Evolutionary conservation across 2,113 vertebrate species (phyloP), one percentile per base, ranked within the genome.

Genomic region (Saccopteryx bilineata): DNA sequence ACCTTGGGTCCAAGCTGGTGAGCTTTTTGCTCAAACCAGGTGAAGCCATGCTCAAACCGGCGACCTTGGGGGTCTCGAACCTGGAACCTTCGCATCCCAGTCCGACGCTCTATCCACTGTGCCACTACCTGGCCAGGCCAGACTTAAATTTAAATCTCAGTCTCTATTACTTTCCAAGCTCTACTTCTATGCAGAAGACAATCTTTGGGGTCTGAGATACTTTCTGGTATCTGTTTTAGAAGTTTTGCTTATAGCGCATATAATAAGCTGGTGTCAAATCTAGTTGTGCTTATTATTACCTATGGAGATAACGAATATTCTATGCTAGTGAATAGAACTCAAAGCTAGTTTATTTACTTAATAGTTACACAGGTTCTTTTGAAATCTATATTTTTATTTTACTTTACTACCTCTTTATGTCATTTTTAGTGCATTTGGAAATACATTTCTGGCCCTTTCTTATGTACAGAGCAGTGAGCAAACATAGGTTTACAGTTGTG

Each of bases 101-200:
- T 39, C 39, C 39, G 39, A 39, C 39, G 39, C 39, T 39, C 39
- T 39, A 39, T 39, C 39, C 39, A 39, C 39, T 39, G 39, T 3
- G 39, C 39, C 39, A 39, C 39, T 3, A 3, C 39, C 39, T 39
- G 39, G 39, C 39, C 39, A 39, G 39, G 39, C 39, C 26, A 23
- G 85, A 60, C 96, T 93, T 61, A 96, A 5, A 93, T 98, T 95
- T 69, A 82, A 89, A 97, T 87, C 11, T 93, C 50, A 9, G 2
- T 52, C 63, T 96, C 78, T 92, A 96, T 48, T 83, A 31, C 39
- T 72, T 71, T 46, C 13, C 84, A 87, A 94, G 21, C 31, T 95
- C n/a, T 68, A 83, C 21, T 87, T 94, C 69, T 78, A 84, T 46
- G 71, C 5, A 81, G 89, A 92, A 95, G 89, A 89, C 72, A 39